Conservation (phyloP, 2,888 invertebrate species). For the Mechanitis mazaeus region DNA sequence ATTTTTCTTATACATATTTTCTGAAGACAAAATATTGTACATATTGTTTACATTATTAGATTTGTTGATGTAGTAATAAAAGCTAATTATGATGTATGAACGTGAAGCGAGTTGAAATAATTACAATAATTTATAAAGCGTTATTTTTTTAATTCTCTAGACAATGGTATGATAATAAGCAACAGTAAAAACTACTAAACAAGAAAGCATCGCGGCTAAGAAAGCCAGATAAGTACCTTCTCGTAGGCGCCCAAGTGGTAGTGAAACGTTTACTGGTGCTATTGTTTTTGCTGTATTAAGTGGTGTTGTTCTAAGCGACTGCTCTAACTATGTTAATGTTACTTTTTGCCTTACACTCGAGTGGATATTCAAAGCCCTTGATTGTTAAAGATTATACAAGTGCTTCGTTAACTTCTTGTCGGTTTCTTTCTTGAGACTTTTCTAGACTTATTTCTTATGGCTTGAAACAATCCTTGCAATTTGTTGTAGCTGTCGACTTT, state of each 20-base stretch:
- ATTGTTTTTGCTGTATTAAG: conserved; percentile 62
- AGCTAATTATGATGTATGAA: too few species aligned
- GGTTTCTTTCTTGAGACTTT: conserved; percentile 13
- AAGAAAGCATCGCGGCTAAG: conserved; percentile 27
- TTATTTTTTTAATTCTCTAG: background rate
- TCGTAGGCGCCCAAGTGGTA: conserved; percentile 37
- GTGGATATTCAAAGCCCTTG: conserved; percentile 23
- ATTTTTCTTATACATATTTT: conserved; percentile 5
- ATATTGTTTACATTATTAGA: background rate
- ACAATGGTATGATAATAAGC: background rate
- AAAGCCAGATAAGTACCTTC: conserved; percentile 29
- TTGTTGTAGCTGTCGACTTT: too few species aligned
- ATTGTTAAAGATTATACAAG: conserved; percentile 26
- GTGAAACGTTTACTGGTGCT: conserved; percentile 44
- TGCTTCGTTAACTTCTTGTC: conserved; percentile 13
- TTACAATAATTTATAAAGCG: too few species aligned
- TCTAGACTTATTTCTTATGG: background rate
- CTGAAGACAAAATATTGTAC: background rate
- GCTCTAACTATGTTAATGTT: conserved; percentile 40
- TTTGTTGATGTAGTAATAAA: too few species aligned
- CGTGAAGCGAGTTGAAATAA: too few species aligned
- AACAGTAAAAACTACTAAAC: background rate
- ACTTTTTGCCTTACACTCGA: conserved; percentile 27
- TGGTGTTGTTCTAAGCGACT: conserved; percentile 54
- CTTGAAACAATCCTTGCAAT: background rate